phyloP scores from a whole-genome alignment of 2,113 vertebrate genomes.

The Tautogolabrus adspersus region DNA sequence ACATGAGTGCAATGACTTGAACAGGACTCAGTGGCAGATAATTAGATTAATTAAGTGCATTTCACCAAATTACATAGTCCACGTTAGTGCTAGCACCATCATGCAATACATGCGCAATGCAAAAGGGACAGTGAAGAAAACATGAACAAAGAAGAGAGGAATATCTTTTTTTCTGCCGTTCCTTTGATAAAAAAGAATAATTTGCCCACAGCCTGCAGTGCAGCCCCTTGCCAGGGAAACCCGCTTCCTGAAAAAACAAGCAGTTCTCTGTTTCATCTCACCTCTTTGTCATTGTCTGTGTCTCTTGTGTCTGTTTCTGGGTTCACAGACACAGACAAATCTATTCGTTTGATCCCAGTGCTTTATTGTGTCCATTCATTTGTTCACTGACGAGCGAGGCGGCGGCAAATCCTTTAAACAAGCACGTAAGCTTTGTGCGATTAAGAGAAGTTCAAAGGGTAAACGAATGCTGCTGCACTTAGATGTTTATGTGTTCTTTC shows the following conservation, averaged over 20 bases:
- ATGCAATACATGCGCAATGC: constrained; percentile 1
- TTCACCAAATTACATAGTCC: constrained; percentile 5
- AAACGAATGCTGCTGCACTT: constrained; percentile 36
- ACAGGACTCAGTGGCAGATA: background rate
- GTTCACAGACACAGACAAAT: constrained; percentile 46
- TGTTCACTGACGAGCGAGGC: background rate
- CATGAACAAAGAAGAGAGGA: background rate
- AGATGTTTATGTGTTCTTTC: constrained; percentile 42
- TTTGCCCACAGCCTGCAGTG: constrained; percentile 6
- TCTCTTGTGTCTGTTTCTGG: constrained; percentile 26
- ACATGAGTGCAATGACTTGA: background rate
- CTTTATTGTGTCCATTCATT: constrained; percentile 50
- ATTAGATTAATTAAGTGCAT: background rate
- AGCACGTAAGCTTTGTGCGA: background rate
- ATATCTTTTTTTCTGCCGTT: background rate
- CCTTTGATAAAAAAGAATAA: constrained; percentile 21
- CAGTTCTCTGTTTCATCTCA: constrained; percentile 53
- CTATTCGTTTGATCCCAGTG: constrained; percentile 46
- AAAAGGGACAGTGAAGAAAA: background rate
- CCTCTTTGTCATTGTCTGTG: constrained; percentile 45
- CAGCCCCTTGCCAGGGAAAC: constrained; percentile 22
- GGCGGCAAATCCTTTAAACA: constrained; percentile 42
- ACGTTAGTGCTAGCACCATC: background rate
- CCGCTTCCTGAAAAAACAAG: constrained; percentile 39
- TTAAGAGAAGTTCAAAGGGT: constrained; percentile 52